Evolutionary conservation across 2,797 vertebrate genomes (phyloP).

Genomic region (Cirrhinus mrigala): DNA sequence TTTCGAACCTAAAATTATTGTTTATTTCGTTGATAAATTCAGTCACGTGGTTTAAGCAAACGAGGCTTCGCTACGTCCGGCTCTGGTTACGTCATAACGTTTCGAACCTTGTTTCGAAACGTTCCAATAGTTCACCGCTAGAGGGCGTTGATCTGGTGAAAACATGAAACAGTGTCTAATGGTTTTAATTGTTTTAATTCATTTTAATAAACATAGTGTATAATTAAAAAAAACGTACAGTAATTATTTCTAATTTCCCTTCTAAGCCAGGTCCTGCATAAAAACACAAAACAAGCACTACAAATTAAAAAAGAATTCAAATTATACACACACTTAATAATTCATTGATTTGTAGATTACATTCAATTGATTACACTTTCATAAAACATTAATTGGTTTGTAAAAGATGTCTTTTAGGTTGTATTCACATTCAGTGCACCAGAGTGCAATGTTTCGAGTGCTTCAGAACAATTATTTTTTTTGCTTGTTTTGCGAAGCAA

Average conservation of each 20-base stretch:
- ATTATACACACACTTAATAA: not conserved
- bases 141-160: not conserved
- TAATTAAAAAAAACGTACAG: not conserved
- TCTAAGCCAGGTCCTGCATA: not conserved
- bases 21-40: not conserved
- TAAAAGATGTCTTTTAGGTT: not conserved
- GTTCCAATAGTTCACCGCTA: not conserved
- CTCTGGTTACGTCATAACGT: not conserved
- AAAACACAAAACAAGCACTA: not conserved
- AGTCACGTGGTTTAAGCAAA: not conserved
- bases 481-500: no score
- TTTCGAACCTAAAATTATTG: not conserved
- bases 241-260: not conserved
- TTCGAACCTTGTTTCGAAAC: not conserved
- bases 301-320: no score
- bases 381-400: not conserved
- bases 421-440: not conserved
- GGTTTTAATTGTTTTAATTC: not conserved
- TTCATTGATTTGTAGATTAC: not conserved
- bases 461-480: not conserved
- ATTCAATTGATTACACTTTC: not conserved
- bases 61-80: no score
- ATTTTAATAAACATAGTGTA: not conserved
- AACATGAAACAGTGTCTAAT: not conserved
- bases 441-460: not conserved